Evolutionary conservation across 2,113 vertebrate genomes (phyloP).

Genomic region (Oncorhynchus kisutch): DNA sequence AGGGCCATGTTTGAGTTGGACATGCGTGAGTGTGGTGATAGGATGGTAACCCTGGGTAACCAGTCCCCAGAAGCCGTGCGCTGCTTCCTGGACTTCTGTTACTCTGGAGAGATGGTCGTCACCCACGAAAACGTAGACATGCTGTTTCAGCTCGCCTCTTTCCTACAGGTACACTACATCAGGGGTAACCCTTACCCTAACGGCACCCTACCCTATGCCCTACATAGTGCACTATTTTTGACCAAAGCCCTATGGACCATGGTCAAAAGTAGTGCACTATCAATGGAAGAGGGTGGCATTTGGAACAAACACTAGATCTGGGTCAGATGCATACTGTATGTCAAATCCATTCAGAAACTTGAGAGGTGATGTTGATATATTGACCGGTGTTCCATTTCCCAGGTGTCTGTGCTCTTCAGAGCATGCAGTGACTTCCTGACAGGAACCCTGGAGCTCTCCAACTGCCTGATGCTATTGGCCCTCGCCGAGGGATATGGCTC

Average conservation of each 20-base stretch:
- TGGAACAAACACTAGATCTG: too few relatives aligned
- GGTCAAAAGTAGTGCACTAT: too few relatives aligned
- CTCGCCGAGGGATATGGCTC: conserved; percentile 92
- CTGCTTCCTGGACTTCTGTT: conserved; percentile 94
- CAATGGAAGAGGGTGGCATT: too few relatives aligned
- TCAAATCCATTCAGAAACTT: background rate
- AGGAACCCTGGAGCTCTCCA: conserved; percentile 85
- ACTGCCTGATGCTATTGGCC: conserved; percentile 88
- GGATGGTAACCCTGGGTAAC: conserved; percentile 87
- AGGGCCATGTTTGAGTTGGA: conserved; percentile 98
- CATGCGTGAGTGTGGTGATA: conserved; percentile 91
- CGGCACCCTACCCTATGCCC: too few relatives aligned
- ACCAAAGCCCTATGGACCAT: too few relatives aligned
- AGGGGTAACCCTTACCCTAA: too few relatives aligned
- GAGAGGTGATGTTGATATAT: background rate
- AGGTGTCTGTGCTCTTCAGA: conserved; percentile 83
- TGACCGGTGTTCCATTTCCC: background rate
- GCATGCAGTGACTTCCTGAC: conserved; percentile 95
- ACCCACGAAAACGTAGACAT: conserved; percentile 91
- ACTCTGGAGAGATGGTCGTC: conserved; percentile 88
- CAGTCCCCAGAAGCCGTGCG: conserved; percentile 81
- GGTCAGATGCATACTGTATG: too few relatives aligned
- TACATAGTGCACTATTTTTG: too few relatives aligned
- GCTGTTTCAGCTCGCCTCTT: conserved; percentile 94
- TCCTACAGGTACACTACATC: conserved; percentile 79